Percentiles rank a stretch among this genome's conserved stretches.
phyloP scores from a whole-genome alignment of 2,113 vertebrate species.

The Saguinus midas region DNA sequence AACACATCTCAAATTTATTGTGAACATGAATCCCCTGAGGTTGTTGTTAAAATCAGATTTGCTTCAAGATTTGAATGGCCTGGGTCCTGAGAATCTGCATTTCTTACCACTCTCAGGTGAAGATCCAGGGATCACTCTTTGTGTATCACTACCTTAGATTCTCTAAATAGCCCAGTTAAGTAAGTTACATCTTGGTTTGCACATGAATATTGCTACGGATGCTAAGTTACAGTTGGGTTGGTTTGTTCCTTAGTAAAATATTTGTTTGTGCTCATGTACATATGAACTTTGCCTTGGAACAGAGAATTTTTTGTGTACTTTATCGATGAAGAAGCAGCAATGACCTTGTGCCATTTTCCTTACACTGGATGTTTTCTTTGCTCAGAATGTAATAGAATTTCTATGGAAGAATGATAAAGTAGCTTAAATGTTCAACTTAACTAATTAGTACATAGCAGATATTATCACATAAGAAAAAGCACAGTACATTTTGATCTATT shows the following conservation, averaged over 20 bases:
- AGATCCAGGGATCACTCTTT: not conserved
- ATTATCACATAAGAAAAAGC: constrained; percentile 15
- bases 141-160: not conserved
- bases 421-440: constrained; percentile 39
- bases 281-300: not conserved
- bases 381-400: not conserved
- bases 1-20: not conserved
- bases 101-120: not conserved
- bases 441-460: constrained; percentile 39
- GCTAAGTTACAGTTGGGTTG: not conserved
- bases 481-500: constrained; percentile 40
- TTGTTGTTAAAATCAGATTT: not conserved
- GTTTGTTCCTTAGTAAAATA: not conserved
- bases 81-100: not conserved
- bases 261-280: not conserved
- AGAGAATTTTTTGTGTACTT: not conserved
- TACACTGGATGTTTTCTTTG: not conserved
- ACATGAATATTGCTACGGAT: not conserved
- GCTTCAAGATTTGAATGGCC: not conserved
- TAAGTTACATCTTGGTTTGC: not conserved
- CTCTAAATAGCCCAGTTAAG: not conserved
- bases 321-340: not conserved
- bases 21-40: not conserved
- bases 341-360: not conserved
- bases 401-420: constrained; percentile 43